Evolutionary conservation across 1,140 invertebrate species (phyloP).

Genomic region (Gonatopus flavifemur): DNA sequence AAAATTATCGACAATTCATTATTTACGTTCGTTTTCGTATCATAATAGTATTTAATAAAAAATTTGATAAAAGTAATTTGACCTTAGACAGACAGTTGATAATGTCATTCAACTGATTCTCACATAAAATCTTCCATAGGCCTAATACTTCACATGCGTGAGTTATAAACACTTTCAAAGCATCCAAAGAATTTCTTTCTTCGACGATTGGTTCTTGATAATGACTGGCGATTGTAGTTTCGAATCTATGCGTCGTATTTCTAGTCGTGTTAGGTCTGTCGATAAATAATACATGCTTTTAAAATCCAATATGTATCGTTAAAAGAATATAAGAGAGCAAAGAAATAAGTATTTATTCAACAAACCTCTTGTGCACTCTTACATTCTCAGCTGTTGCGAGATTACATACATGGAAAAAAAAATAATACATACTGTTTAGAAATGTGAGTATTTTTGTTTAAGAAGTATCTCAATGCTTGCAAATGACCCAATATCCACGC

Average conservation of each 20-base stretch:
- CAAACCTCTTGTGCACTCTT: background rate
- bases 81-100: constrained; percentile 62
- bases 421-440: constrained; percentile 42
- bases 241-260: constrained; percentile 49
- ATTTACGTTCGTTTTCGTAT: background rate
- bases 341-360: background rate
- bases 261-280: constrained; percentile 32
- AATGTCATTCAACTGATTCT: constrained; percentile 89
- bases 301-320: background rate
- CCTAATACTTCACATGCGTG: constrained; percentile 87
- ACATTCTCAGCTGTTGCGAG: background rate
- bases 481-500: constrained; percentile 64
- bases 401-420: no score
- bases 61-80: constrained; percentile 2
- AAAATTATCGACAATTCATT: no score
- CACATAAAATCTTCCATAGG: constrained; percentile 90
- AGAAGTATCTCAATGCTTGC: constrained; percentile 64
- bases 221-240: constrained; percentile 39
- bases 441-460: constrained; percentile 65
- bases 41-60: background rate
- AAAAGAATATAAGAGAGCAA: background rate
- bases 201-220: constrained; percentile 60
- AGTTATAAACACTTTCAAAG: constrained; percentile 75
- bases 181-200: constrained; percentile 75
- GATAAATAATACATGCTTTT: constrained; percentile 3